These are phyloP conservation scores for Catostylus mosaicus DNA, from an alignment of 30 jellyfish, hydroid and myxozoan genomes.

Conservation along the genomic window DNA sequence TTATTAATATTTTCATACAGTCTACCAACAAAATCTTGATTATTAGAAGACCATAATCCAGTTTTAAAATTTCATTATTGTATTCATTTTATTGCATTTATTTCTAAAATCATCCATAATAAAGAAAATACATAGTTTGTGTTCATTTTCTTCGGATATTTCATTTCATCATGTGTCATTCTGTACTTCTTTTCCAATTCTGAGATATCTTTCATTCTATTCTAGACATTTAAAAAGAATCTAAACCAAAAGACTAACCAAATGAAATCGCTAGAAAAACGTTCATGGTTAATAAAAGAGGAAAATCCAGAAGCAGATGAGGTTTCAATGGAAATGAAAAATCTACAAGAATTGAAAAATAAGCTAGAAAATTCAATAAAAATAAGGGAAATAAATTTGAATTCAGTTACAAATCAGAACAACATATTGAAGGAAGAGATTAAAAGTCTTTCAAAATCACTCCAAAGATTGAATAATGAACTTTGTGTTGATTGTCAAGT, in stretches of 20 bases:
- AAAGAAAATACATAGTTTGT: not conserved
- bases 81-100: not conserved
- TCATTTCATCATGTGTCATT: no score
- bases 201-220: not conserved
- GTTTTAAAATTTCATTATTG: no score
- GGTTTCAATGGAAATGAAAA: not conserved
- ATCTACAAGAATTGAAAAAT: not conserved
- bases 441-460: constrained; percentile 19
- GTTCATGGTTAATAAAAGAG: constrained; percentile 3
- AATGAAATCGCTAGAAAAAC: constrained; percentile 19
- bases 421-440: constrained; percentile 1
- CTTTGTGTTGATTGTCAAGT: constrained; percentile 39
- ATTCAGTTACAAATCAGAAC: not conserved
- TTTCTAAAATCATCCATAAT: not conserved
- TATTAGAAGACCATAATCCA: no score
- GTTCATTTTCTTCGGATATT: not conserved
- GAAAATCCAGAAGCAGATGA: constrained; percentile 12
- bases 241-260: constrained; percentile 16
- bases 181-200: no score
- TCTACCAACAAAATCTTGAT: no score
- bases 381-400: not conserved
- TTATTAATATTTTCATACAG: not conserved
- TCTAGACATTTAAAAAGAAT: not conserved
- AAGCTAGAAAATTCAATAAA: constrained; percentile 1
- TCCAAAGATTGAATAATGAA: constrained; percentile 22